Evolutionary conservation across 2,888 invertebrate genomes (phyloP).

Genomic region (Epinotia ramella): DNA sequence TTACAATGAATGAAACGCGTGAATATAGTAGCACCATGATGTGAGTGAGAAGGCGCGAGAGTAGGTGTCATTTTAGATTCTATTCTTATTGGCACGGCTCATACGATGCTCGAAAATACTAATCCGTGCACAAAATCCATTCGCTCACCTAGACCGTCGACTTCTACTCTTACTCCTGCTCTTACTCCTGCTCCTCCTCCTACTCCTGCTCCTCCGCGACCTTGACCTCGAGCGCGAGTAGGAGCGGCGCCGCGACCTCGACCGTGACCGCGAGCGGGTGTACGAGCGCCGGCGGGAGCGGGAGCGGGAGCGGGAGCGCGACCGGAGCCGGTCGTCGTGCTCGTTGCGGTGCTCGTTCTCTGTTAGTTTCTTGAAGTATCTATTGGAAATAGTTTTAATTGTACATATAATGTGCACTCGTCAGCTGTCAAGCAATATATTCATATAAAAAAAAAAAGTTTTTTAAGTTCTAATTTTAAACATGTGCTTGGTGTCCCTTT

Average conservation of each 20-base stretch:
- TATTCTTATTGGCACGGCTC: no score
- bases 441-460: no score
- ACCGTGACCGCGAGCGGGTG: constrained; percentile 53
- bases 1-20: no score
- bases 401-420: no score
- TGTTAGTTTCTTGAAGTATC: constrained; percentile 86
- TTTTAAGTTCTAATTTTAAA: no score
- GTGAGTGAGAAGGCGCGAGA: no score
- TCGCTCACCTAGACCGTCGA: constrained; percentile 54
- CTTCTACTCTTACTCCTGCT: constrained; percentile 68
- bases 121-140: no score
- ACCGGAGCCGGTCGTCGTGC: constrained; percentile 72
- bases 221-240: constrained; percentile 62
- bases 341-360: constrained; percentile 82
- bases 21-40: no score
- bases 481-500: no score
- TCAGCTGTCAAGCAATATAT: no score
- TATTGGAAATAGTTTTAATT: constrained; percentile 50
- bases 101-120: no score
- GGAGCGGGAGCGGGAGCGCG: constrained; percentile 61
- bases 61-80: no score
- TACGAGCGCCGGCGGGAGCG: constrained; percentile 57
- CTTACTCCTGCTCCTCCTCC: constrained; percentile 55
- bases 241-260: constrained; percentile 52
- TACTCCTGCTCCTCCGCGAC: constrained; percentile 50